These are phyloP conservation scores for Stichopus horrens DNA, from an alignment of 53 echinoderm and acorn worm genomes.

Conservation along the genomic window DNA sequence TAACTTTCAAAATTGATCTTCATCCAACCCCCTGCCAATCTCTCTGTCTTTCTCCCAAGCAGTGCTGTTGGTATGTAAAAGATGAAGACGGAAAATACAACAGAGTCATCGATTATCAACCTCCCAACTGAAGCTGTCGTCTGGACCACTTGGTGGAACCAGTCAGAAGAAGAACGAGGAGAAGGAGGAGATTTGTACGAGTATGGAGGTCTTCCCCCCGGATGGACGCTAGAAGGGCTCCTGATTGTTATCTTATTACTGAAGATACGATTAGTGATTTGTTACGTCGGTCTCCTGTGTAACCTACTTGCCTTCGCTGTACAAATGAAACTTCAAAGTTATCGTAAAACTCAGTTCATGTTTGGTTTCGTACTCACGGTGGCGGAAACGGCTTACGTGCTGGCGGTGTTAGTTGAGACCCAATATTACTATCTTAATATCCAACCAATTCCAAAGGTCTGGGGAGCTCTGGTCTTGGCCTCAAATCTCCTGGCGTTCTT, in stretches of 20 bases:
- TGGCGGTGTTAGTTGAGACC: not conserved
- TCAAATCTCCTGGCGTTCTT: not conserved
- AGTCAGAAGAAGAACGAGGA: too few species aligned
- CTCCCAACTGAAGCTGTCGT: too few species aligned
- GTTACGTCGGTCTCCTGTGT: not conserved
- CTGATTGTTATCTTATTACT: not conserved
- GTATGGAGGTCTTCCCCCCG: not conserved
- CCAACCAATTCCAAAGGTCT: not conserved
- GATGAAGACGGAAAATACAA: too few species aligned
- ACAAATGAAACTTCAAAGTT: constrained; percentile 10
- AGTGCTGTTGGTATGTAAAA: too few species aligned
- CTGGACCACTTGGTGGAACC: too few species aligned
- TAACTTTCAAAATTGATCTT: too few species aligned
- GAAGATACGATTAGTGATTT: not conserved
- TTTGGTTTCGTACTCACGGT: not conserved
- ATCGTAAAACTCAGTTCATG: not conserved
- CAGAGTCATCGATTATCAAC: too few species aligned
- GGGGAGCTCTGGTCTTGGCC: not conserved
- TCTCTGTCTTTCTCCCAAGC: too few species aligned
- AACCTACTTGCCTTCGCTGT: not conserved
- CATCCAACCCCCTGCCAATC: too few species aligned
- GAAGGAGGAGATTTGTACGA: not conserved
- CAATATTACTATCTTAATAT: not conserved
- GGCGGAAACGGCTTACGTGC: not conserved
- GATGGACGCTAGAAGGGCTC: constrained; percentile 5